Conservation (phyloP, 2,888 invertebrate genomes). For the Dasysyrphus albostriatus region DNA sequence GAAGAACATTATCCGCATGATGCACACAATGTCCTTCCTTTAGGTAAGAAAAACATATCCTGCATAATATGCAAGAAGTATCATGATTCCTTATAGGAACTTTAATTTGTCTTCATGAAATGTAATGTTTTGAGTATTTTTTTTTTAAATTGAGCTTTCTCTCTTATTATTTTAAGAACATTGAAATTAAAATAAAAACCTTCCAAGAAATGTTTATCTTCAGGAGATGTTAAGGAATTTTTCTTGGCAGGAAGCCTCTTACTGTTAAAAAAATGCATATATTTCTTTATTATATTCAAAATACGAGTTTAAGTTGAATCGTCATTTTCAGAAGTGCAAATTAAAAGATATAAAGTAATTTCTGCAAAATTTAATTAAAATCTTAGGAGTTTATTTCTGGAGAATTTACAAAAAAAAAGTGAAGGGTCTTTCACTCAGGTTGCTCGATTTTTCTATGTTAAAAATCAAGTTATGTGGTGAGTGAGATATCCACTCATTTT, state of each 20-base stretch:
- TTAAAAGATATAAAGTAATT: no score
- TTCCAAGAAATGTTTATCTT: neutral
- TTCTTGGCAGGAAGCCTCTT: neutral
- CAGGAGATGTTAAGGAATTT: neutral
- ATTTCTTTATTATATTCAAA: no score
- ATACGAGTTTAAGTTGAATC: no score
- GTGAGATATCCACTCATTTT: no score
- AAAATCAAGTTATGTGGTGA: no score
- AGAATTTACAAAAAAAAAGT: no score
- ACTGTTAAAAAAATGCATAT: no score
- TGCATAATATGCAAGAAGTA: neutral
- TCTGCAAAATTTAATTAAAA: no score
- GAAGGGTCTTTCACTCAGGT: no score
- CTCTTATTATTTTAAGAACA: neutral
- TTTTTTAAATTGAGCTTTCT: neutral
- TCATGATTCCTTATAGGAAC: neutral
- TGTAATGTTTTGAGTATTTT: neutral
- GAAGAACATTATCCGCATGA: conserved; percentile 4
- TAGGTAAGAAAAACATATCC: neutral
- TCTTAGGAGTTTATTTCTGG: no score
- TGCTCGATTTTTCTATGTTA: no score
- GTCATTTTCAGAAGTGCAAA: no score
- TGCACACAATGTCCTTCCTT: neutral
- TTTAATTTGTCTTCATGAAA: neutral
- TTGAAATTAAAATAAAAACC: neutral